Evolutionary conservation across 2,113 vertebrate species (phyloP).

Genomic region (Trematomus loennbergii): DNA sequence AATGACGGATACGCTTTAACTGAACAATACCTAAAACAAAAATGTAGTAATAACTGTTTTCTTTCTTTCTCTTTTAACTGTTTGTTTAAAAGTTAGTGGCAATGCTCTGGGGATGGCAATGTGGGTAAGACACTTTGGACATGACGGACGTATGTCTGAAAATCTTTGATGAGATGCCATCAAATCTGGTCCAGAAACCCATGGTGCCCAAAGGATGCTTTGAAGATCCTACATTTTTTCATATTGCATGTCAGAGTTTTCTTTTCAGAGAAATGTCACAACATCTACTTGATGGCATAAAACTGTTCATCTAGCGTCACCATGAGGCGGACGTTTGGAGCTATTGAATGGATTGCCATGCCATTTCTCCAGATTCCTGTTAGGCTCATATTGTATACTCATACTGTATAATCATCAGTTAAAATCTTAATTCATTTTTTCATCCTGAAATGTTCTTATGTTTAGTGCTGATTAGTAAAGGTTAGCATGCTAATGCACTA

Average conservation of each 20-base stretch:
- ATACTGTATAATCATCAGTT: neutral
- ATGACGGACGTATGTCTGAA: neutral
- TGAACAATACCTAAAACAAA: conserved; percentile 12
- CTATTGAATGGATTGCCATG: neutral
- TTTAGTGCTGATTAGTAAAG: neutral
- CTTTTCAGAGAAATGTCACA: conserved; percentile 7
- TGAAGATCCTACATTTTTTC: neutral
- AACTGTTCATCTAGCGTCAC: neutral
- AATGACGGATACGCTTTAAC: conserved; percentile 39
- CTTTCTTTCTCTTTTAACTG: no score
- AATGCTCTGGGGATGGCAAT: neutral
- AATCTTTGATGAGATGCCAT: neutral
- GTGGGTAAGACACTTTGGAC: neutral
- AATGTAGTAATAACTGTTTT: conserved; percentile 6
- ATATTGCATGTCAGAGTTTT: neutral
- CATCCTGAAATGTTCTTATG: neutral
- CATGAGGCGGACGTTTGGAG: neutral
- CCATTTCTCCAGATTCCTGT: neutral
- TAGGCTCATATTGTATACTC: no score
- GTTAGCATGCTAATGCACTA: neutral
- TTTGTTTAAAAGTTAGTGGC: neutral
- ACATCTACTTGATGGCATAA: neutral
- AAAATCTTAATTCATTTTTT: no score
- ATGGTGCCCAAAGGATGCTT: neutral
- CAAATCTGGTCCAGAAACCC: neutral